Base-by-base conservation (phyloP, 2,888 invertebrate genomes). In the Dicyrtoma fusca region DNA sequence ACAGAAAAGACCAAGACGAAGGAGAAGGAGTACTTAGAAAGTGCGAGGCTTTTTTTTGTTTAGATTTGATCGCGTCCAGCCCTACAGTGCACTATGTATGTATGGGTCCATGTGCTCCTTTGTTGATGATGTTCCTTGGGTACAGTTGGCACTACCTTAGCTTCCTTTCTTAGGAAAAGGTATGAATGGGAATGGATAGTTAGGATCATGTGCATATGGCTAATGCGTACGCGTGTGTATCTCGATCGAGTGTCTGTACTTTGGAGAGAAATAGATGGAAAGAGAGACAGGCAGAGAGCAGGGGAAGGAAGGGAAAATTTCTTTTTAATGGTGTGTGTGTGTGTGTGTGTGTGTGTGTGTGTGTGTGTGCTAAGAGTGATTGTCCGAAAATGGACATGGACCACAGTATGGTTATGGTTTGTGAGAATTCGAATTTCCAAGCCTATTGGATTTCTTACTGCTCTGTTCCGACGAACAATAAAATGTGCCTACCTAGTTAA, bases 381-480 rank as follows among this genome's bases (percentile, higher is more conserved):
- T 61, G 61, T 61, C 61, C 61, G 61, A 61, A 61, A 25, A 57
- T 53, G 53, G 53, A 53, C 53, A 53, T 53, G 53, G 53, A 53
- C 53, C 53, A 53, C 21, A 21, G 34, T 34, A 34, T 34, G 34
- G 8, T 8, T 34, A 34, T 34, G 34, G 34, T 34, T 34, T 34
- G 34, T 34, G 8, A 34, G 34, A 8, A 3, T 34, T 34, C 8
- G 8, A 34, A 34, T 34, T 34, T 34, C 34, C 34, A 34, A 34
- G 3, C 4, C 34, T 34, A 34, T 34, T 34, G n/a, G n/a, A n/a
- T 34, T 8, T 34, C 34, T 3, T 34, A 34, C 8, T 34, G 3
- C 8, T 34, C 34, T 34, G 3, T 34, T 34, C n/a, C n/a, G n/a
- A 34, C 8, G 34, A 34, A 34, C 34, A 8, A 34, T 34, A 8